Evolutionary conservation across 2,113 vertebrate species (phyloP).

Genomic region (Charina bottae): DNA sequence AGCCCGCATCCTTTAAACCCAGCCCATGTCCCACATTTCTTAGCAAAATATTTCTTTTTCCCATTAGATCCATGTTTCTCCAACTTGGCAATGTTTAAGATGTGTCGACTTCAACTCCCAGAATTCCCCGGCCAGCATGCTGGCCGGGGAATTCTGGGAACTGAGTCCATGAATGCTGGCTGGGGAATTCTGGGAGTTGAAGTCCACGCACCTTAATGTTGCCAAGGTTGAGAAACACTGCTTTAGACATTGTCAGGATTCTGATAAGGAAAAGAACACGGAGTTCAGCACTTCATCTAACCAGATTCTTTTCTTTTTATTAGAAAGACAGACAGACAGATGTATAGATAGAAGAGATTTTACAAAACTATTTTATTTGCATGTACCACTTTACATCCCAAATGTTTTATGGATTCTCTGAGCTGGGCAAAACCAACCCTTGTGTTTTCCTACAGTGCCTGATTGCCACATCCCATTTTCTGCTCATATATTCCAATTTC

Average conservation of each 20-base stretch:
- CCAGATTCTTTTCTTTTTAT: no score
- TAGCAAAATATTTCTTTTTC: no score
- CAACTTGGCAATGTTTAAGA: neutral
- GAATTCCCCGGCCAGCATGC: no score
- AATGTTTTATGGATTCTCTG: neutral
- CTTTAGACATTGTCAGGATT: no score
- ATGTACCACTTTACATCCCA: neutral
- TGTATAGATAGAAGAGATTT: neutral
- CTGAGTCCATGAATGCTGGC: neutral
- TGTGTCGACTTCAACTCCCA: neutral
- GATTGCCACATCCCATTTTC: conserved; percentile 18
- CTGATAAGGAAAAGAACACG: no score
- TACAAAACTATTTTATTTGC: neutral
- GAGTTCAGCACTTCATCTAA: no score
- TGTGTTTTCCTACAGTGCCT: conserved; percentile 13
- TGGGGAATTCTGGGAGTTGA: neutral
- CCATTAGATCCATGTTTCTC: no score
- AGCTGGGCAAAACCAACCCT: neutral
- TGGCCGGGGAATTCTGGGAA: neutral
- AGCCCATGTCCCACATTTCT: no score
- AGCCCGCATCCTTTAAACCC: no score
- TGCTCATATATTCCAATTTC: neutral
- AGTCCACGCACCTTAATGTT: neutral
- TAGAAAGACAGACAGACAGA: neutral
- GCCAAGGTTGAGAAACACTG: neutral